A percentile compares a stretch with the other conserved stretches of the same genome.
Conservation (phyloP, 2,113 vertebrate species). For the Tylochromis polylepis region DNA sequence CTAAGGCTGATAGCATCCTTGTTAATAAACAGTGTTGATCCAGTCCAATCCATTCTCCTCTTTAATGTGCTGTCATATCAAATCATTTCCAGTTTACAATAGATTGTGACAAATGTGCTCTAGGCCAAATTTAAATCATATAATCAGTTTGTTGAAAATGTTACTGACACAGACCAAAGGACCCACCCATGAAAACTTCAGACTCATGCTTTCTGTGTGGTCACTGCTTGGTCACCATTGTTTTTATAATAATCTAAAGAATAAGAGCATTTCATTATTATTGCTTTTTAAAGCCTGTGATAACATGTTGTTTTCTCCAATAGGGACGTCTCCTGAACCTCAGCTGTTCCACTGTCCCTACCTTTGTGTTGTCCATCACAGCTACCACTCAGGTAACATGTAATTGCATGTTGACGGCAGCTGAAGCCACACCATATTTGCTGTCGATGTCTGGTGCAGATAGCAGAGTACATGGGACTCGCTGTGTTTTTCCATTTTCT, state of each 20-base stretch:
- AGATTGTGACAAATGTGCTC: not conserved
- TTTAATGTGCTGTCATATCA: not conserved
- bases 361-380: constrained; percentile 97
- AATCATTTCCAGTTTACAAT: not conserved
- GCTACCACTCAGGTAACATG: constrained; percentile 91
- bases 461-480: not conserved
- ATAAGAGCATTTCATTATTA: not conserved
- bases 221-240: too few relatives aligned
- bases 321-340: constrained; percentile 96
- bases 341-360: constrained; percentile 97
- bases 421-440: not conserved
- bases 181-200: too few relatives aligned
- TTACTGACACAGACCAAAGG: too few relatives aligned
- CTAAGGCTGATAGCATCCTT: not conserved
- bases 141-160: too few relatives aligned
- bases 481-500: not conserved
- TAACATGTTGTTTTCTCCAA: not conserved
- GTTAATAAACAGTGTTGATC: not conserved
- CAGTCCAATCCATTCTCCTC: not conserved
- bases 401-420: not conserved
- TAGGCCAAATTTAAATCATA: not conserved
- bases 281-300: not conserved
- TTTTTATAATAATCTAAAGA: too few relatives aligned
- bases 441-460: not conserved
- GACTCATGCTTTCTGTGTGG: too few relatives aligned